Evolutionary conservation across 2,888 invertebrate species (phyloP).

Genomic region (Cataglyphis rosenhaueri): DNA sequence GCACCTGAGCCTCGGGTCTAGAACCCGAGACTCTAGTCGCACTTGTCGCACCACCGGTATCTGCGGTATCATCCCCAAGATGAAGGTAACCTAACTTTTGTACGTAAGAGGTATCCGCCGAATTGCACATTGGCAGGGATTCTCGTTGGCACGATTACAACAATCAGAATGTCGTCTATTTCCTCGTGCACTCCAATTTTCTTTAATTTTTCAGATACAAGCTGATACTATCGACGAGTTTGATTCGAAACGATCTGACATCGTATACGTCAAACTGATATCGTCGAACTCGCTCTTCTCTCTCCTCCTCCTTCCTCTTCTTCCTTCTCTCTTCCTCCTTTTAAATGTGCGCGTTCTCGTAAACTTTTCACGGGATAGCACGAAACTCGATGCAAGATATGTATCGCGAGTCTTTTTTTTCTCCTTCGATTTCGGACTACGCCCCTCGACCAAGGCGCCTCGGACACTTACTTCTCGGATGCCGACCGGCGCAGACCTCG

Average conservation of each 20-base stretch:
- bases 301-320: conserved; percentile 30
- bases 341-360: conserved; percentile 45
- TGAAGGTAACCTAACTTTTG: conserved; percentile 84
- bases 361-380: conserved; percentile 63
- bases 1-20: conserved; percentile 84
- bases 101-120: conserved; percentile 82
- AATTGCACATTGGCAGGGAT: conserved; percentile 83
- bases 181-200: background rate
- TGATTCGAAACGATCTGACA: conserved; percentile 52
- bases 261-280: conserved; percentile 64
- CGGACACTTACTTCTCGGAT: conserved; percentile 54
- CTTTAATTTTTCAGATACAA: background rate
- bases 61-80: conserved; percentile 80
- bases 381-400: conserved; percentile 62
- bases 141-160: conserved; percentile 47
- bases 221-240: conserved; percentile 4
- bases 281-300: conserved; percentile 40
- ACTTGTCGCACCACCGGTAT: conserved; percentile 62
- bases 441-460: conserved; percentile 74
- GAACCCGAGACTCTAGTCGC: conserved; percentile 76
- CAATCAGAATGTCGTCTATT: conserved; percentile 23
- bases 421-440: conserved; percentile 75
- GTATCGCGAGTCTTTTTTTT: conserved; percentile 54
- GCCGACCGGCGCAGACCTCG: conserved; percentile 59
- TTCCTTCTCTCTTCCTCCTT: conserved; percentile 43